Evolutionary conservation across 2,888 invertebrate species (phyloP).

Genomic region (Tetheella fluctuosa): DNA sequence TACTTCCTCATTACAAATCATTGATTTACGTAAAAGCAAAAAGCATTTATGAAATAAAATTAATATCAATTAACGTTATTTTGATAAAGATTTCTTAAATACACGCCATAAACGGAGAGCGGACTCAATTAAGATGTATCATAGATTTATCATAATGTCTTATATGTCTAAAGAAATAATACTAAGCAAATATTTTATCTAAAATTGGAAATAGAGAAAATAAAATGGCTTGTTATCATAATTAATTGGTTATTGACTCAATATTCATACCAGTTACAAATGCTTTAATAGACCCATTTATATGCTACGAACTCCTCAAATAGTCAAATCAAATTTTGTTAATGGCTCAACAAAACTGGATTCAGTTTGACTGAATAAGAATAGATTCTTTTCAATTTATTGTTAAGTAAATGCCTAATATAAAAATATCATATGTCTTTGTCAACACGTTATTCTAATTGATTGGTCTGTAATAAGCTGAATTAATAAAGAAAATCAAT

Average conservation of each 20-base stretch:
- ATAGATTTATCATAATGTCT: constrained; percentile 15
- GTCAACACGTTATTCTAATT: constrained; percentile 31
- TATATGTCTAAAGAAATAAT: constrained; percentile 26
- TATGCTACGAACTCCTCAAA: constrained; percentile 36
- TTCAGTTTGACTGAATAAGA: constrained; percentile 22
- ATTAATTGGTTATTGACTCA: constrained; percentile 50
- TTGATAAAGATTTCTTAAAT: no score
- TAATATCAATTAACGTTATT: no score
- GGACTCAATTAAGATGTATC: constrained; percentile 33
- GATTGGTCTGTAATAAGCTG: constrained; percentile 12
- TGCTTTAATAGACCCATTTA: constrained; percentile 38
- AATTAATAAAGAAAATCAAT: constrained; percentile 22
- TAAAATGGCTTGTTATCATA: constrained; percentile 47
- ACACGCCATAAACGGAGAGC: constrained; percentile 18
- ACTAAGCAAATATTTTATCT: constrained; percentile 34
- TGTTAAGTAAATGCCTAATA: constrained; percentile 10
- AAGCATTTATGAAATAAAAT: no score
- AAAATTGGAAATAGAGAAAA: constrained; percentile 32
- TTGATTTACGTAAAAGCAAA: no score
- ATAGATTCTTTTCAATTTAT: constrained; percentile 26
- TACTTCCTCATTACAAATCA: no score
- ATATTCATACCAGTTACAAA: constrained; percentile 29
- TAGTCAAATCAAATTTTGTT: constrained; percentile 36
- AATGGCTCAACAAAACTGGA: constrained; percentile 26
- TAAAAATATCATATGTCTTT: constrained; percentile 28